Evolutionary conservation across 1,140 invertebrate species (phyloP), one percentile per base, ranked within the genome.

Genomic region (Antheraea mylitta): DNA sequence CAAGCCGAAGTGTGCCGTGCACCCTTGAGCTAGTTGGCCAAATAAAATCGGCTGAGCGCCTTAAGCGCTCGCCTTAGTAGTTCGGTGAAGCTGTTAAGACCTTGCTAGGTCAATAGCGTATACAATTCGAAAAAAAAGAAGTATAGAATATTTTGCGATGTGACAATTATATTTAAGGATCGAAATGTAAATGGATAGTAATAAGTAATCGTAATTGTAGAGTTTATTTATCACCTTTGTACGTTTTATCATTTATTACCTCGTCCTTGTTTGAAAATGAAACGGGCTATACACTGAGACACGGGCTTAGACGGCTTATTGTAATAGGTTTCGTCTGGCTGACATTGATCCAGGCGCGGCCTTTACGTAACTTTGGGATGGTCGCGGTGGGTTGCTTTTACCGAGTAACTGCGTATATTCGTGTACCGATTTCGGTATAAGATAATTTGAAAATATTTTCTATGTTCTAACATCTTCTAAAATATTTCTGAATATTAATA

Each of bases 251-350:
- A 61, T 61, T 61, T 61, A 19, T 61, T 61, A 61, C 3, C 18
- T 61, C 19, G 45, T 13, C 16, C 45, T 13, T 53, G 45, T 53
- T 53, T 13, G 9, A 53, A 13, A 53, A 42, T 42, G 38, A 53
- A 53, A 53, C 45, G 13, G 45, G 45, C 11, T 22, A 61, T n/a
- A 19, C 13, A n/a, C 13, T 9, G 60, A 16, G 30, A 61, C 19
- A 11, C 18, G 60, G 60, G 11, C 60, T 65, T 18, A 65, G 62
- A 30, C 62, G 62, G 62, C 62, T 42, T 65, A 18, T 42, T 42
- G 64, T 45, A 38, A 65, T 42, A 65, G 38, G 18, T 65, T 65
- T 65, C 64, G 64, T 65, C 64, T 65, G 37, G 64, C 64, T 8
- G 36, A 18, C 64, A 65, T 65, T 42, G 64, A 65, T 65, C 64